phyloP scores from a whole-genome alignment of 2,888 invertebrate genomes.

The Synanthedon myopaeformis region DNA sequence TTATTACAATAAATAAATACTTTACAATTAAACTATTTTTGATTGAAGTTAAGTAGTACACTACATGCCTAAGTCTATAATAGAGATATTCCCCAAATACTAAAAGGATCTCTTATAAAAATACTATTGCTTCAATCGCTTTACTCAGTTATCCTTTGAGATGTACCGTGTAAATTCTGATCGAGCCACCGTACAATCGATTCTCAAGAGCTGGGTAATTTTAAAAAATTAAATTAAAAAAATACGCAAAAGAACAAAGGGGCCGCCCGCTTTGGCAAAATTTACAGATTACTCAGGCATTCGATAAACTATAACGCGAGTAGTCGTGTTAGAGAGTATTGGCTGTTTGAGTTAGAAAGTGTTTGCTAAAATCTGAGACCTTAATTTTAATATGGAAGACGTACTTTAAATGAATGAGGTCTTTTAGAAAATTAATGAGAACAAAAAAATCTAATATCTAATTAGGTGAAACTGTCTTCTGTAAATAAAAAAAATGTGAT shows the following conservation, averaged over 20 bases:
- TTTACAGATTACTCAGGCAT: constrained; percentile 63
- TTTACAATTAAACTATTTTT: too few species aligned
- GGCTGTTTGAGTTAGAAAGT: constrained; percentile 14
- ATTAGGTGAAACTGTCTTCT: too few species aligned
- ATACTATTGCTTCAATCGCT: constrained; percentile 32
- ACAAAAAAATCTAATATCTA: too few species aligned
- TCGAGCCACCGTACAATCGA: constrained; percentile 44
- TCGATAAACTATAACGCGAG: constrained; percentile 61
- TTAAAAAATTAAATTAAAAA: constrained; percentile 46
- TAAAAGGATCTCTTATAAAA: constrained; percentile 18
- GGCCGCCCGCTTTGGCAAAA: constrained; percentile 49
- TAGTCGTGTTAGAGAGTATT: constrained; percentile 28
- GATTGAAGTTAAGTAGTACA: too few species aligned
- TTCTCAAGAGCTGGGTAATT: constrained; percentile 48
- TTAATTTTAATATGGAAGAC: too few species aligned
- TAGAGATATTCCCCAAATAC: too few species aligned
- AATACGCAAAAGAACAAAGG: constrained; percentile 46
- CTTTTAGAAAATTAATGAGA: too few species aligned
- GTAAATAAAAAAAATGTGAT: too few species aligned
- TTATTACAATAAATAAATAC: too few species aligned
- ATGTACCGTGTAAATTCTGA: constrained; percentile 56
- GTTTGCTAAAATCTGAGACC: too few species aligned
- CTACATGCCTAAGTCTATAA: too few species aligned
- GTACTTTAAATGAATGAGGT: too few species aligned
- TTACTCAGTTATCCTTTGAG: constrained; percentile 43